A percentile compares a stretch with the other conserved stretches of the same genome.
Conservation (phyloP, 2,797 vertebrate species). For the Melanotaenia trifasciata region DNA sequence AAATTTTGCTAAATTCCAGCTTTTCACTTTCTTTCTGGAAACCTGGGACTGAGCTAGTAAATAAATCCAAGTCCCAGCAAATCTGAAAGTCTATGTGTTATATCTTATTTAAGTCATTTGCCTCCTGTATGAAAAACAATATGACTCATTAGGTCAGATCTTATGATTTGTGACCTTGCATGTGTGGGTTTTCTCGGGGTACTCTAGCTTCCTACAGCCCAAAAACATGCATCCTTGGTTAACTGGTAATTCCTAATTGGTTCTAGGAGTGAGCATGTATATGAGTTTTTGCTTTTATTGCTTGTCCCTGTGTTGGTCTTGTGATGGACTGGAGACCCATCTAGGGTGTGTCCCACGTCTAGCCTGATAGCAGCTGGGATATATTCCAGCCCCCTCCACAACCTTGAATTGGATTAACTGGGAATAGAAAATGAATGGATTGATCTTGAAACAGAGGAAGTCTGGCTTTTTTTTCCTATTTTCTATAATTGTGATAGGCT, state of each 20-base stretch:
- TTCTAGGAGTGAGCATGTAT: neutral
- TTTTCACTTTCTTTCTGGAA: neutral
- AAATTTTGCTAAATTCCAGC: neutral
- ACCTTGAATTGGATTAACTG: neutral
- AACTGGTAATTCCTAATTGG: neutral
- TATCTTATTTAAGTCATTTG: neutral
- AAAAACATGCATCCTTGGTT: neutral
- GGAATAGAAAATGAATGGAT: neutral
- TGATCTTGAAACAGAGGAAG: neutral
- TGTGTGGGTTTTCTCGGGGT: neutral
- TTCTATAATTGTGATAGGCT: neutral
- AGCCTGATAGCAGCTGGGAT: neutral
- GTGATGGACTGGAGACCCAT: neutral
- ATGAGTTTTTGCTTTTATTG: neutral
- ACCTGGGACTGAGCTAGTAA: neutral
- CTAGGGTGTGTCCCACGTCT: neutral
- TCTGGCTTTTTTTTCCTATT: neutral
- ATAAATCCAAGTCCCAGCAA: neutral
- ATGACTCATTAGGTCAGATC: neutral
- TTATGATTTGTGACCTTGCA: neutral
- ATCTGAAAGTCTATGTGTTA: neutral
- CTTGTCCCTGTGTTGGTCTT: neutral
- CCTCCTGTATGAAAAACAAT: neutral
- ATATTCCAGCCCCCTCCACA: neutral
- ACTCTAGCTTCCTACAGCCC: too few relatives aligned